Evolutionary conservation across 2,888 invertebrate species (phyloP).

Genomic region (Eupithecia centaureata): DNA sequence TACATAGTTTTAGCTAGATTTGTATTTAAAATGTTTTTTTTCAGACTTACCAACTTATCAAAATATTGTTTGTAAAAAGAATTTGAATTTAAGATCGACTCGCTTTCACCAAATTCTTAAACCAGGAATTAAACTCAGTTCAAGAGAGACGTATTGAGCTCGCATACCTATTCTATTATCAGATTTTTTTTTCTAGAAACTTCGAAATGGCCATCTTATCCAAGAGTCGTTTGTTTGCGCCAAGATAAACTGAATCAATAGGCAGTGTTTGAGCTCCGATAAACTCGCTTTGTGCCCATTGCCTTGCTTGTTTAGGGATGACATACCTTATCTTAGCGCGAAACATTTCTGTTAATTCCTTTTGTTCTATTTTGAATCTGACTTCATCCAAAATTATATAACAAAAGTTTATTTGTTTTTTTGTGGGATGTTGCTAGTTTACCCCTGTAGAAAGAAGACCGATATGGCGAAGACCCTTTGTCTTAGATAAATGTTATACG

Average conservation of each 20-base stretch:
- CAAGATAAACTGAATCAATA: constrained; percentile 80
- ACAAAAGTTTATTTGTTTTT: too few relatives aligned
- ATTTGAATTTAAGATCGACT: not conserved
- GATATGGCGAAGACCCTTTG: too few relatives aligned
- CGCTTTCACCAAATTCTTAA: not conserved
- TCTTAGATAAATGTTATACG: too few relatives aligned
- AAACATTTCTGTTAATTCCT: constrained; percentile 35
- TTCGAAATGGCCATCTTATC: constrained; percentile 29
- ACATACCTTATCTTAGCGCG: constrained; percentile 64
- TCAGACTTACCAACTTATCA: too few relatives aligned
- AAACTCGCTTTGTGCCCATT: constrained; percentile 72
- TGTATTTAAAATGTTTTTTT: too few relatives aligned
- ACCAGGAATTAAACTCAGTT: not conserved
- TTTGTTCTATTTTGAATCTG: not conserved
- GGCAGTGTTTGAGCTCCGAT: constrained; percentile 62
- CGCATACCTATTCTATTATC: not conserved
- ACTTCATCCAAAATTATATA: not conserved
- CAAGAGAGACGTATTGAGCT: not conserved
- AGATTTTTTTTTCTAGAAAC: constrained; percentile 10
- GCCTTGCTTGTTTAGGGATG: constrained; percentile 67
- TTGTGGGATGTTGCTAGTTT: too few relatives aligned
- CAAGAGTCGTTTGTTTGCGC: constrained; percentile 56
- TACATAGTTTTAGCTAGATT: too few relatives aligned
- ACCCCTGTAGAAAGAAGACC: too few relatives aligned
- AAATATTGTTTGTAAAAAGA: not conserved